Evolutionary conservation across 2,797 vertebrate species (phyloP), one percentile per base, ranked within the genome.

Genomic region (Chaetophractus vellerosus): DNA sequence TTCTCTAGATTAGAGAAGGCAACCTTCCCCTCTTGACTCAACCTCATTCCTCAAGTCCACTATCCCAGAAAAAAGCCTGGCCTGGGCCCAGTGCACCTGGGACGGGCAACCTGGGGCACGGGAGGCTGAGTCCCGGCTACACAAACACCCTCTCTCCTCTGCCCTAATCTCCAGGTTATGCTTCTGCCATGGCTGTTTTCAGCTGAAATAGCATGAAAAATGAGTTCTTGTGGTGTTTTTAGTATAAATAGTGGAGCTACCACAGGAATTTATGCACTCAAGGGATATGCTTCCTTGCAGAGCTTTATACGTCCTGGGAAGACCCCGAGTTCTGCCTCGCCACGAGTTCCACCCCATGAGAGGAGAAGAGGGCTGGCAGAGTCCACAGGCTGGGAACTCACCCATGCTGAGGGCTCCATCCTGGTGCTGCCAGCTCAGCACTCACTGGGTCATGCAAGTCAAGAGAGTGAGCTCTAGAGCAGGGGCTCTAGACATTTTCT

Each of bases 181-280:
- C 48, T 79, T 64, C 88, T 88, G 89, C 96, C 45, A 0, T 63
- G 48, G 90, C 50, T 95, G 92, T 96, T 96, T 97, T 94, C 96
- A 96, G 45, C 90, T 93, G 94, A 89, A 98, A 96, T 97, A 84
- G 45, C 94, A 85, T 96, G 92, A 96, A 97, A 96, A 82, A 95
- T 96, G 92, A 97, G 96, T 97, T 97, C 74, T 95, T 96, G 90
- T 92, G 92, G 91, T 93, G 78, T 97, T 97, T 98, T 94, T 88
- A 96, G 74, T 97, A 90, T 95, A 97, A 97, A 98, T 90, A 96
- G 64, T 66, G 86, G 94, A 87, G 96, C 96, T 91, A 68, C 95
- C 96, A 90, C 93, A 97, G 84, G 90, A 89, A 96, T 83, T 61
- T 24, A 36, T 88, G 91, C 15, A 71, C 93, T 96, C 91, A 69